These are phyloP conservation scores for Drosophila sp. DNA, from an alignment of 1,140 invertebrate species.

Conservation along the genomic window DNA sequence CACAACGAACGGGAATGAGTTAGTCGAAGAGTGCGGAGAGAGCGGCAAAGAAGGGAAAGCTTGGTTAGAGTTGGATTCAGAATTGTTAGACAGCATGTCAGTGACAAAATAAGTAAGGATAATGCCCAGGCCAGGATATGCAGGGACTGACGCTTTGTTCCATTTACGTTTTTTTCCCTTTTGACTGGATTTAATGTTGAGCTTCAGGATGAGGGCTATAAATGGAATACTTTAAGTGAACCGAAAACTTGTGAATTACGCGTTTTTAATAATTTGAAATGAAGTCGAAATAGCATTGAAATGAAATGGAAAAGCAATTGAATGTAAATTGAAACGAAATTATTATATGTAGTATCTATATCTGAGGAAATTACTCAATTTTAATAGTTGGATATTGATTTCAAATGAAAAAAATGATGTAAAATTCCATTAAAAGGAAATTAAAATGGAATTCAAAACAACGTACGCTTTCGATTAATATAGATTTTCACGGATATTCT, in stretches of 20 bases:
- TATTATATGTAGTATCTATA: too few species aligned
- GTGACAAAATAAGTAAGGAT: conserved; percentile 14
- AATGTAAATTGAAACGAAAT: neutral
- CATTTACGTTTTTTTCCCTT: neutral
- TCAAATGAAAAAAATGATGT: neutral
- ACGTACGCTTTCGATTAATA: neutral
- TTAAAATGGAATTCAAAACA: neutral
- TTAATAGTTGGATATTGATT: too few species aligned
- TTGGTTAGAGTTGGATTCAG: conserved; percentile 4
- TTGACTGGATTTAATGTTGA: conserved; percentile 7
- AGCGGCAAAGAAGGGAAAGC: neutral
- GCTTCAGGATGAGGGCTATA: conserved; percentile 10
- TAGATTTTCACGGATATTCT: too few species aligned
- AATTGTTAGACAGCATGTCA: conserved; percentile 13
- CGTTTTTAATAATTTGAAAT: neutral
- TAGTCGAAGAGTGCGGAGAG: neutral
- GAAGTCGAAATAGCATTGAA: neutral
- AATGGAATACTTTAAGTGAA: conserved; percentile 2
- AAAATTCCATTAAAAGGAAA: neutral
- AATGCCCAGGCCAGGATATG: conserved; percentile 10
- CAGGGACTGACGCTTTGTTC: conserved; percentile 4
- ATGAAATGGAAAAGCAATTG: neutral
- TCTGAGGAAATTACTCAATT: too few species aligned
- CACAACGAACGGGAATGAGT: conserved; percentile 16
- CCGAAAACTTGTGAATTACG: neutral